Base-by-base conservation (phyloP, 37 sponge, comb jelly and placozoan species). In the Beroe ovata region DNA sequence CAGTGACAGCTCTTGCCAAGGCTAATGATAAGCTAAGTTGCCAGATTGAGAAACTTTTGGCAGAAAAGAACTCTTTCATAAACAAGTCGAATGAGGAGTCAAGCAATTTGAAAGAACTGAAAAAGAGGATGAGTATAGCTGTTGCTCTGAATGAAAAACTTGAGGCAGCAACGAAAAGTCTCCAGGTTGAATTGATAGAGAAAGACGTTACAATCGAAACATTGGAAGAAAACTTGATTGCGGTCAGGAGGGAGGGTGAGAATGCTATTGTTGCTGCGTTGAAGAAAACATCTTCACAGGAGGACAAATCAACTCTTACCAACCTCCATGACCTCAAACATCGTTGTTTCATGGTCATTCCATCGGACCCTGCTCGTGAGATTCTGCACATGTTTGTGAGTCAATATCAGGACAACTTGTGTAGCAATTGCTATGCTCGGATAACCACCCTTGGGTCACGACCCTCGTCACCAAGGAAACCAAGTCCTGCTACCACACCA, bases 381-480 rank as follows among this genome's bases (percentile, higher is more conserved):
- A 39, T 77, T n/a, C 84, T 77, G 4, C 84, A 77, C 84, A 77
- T 77, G 84, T 77, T 77, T 40, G 84, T 77, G 1, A 77, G 84
- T 36, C 84, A 77, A 54, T 77, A 77, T 29, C 39, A 41, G 38
- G 84, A 77, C 23, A 77, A 77, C 54, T 35, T 77, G 26, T 77
- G 84, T 23, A 77, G 47, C 54, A 77, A 77, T 54, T 77, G 84
- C 84, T 77, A 77, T 54, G 84, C 84, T 39, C 41, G 84, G 41
- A 77, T 77, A 42, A 77, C 84, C 25, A 77, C 84, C 21, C 54
- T 77, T n/a, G 84, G 84, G 6, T 77, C 84, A 25, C 35, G 84
- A 25, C 54, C 54, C 54, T 47, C 54, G 54, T 47, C 54, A 16
- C 54, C 54, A 6, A 47, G 54, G 54, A 47, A 47, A 47, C 54